phyloP scores from a whole-genome alignment of 2,113 vertebrate species.

The Dromas ardeola region DNA sequence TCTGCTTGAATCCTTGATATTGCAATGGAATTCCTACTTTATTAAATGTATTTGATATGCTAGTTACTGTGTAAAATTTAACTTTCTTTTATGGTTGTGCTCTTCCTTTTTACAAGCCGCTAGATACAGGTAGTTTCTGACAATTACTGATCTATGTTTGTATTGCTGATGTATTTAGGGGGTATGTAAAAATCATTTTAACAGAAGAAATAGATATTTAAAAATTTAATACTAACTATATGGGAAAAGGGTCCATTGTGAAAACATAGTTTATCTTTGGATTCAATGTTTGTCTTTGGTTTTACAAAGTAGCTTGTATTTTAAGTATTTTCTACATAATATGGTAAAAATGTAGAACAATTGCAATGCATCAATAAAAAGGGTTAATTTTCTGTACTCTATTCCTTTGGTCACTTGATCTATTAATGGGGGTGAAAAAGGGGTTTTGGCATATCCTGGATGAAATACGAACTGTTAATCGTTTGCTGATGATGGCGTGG shows the following conservation, averaged over 20 bases:
- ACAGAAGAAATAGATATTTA: conserved; percentile 88
- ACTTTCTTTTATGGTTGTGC: conserved; percentile 80
- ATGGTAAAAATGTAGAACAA: conserved; percentile 87
- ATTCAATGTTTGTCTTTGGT: conserved; percentile 91
- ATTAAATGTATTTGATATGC: conserved; percentile 87
- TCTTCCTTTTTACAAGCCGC: conserved; percentile 80
- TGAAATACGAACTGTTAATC: not conserved
- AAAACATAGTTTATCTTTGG: conserved; percentile 89
- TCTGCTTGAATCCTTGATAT: conserved; percentile 84
- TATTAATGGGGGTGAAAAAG: not conserved
- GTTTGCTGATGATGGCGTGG: rapidly evolving
- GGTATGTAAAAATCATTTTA: conserved; percentile 89
- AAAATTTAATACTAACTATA: conserved; percentile 89
- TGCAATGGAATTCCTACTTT: conserved; percentile 84
- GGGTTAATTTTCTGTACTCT: conserved; percentile 86
- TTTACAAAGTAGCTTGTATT: conserved; percentile 92
- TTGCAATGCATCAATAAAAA: conserved; percentile 89
- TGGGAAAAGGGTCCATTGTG: conserved; percentile 87
- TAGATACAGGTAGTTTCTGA: conserved; percentile 84
- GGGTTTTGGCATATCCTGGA: rapidly evolving
- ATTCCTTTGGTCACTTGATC: conserved; percentile 43
- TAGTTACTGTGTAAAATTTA: conserved; percentile 84
- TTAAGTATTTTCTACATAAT: conserved; percentile 91
- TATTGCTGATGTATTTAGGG: conserved; percentile 86
- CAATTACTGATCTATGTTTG: conserved; percentile 85